Evolutionary conservation across 2,888 invertebrate genomes (phyloP).

Genomic region (Machimus rusticus): DNA sequence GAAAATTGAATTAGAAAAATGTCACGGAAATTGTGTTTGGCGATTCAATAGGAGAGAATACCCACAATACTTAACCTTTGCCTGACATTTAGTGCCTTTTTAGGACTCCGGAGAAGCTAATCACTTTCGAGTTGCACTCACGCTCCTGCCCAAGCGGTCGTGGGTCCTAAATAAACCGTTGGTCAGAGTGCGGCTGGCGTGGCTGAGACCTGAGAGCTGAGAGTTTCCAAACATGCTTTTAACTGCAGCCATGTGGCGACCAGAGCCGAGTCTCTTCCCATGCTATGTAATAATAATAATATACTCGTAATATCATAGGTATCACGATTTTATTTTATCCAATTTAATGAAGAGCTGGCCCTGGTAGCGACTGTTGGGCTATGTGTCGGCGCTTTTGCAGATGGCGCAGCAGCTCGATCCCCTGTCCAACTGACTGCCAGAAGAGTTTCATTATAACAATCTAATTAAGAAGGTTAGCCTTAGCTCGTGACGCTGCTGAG

Average conservation of each 20-base stretch:
- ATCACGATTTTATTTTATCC: slow-evolving; percentile 52
- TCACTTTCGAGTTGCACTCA: not conserved
- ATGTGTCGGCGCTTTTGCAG: slow-evolving; percentile 32
- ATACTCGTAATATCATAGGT: slow-evolving; percentile 48
- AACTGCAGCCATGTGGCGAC: not conserved
- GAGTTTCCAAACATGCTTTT: not conserved
- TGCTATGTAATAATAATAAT: slow-evolving; percentile 32
- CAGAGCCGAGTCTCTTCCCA: not conserved
- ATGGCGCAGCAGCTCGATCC: slow-evolving; percentile 3
- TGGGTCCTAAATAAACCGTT: not conserved
- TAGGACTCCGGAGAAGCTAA: not conserved
- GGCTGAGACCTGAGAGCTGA: not conserved
- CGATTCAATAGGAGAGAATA: not conserved
- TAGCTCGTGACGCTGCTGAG: slow-evolving; percentile 32
- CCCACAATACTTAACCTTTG: not conserved
- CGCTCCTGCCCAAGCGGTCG: not conserved
- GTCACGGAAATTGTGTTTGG: not conserved
- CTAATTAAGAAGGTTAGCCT: slow-evolving; percentile 49
- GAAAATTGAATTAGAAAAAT: too few relatives aligned
- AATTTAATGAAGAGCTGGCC: slow-evolving; percentile 51
- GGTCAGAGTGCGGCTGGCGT: not conserved
- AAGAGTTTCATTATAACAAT: slow-evolving; percentile 53
- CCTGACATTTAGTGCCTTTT: not conserved
- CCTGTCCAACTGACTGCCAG: slow-evolving; percentile 49
- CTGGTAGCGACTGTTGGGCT: not conserved